Conservation (phyloP, 2,113 vertebrate genomes). For the Rallus limicola region DNA sequence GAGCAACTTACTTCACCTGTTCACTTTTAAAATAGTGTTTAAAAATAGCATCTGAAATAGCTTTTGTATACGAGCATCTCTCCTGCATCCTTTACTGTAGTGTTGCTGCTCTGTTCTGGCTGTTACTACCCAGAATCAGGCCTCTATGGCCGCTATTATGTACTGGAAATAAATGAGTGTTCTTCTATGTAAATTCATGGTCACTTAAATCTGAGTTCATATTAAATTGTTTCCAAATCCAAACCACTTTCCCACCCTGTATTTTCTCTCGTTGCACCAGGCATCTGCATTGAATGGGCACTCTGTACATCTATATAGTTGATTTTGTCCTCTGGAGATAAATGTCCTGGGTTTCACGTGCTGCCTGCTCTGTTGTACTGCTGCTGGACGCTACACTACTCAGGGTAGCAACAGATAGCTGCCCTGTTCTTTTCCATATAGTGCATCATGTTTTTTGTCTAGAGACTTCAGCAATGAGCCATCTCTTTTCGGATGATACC, state of each 20-base stretch:
- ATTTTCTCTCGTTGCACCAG: not conserved
- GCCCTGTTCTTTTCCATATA: not conserved
- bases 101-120: not conserved
- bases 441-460: not conserved
- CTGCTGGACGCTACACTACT: fast-evolving
- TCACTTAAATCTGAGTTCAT: not conserved
- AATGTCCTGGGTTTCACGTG: fast-evolving
- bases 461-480: not conserved
- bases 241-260: not conserved
- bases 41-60: too few species aligned
- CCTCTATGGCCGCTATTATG: fast-evolving
- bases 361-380: not conserved
- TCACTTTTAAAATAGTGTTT: not conserved
- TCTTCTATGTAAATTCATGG: not conserved
- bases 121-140: not conserved
- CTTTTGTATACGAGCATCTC: not conserved
- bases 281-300: fast-evolving
- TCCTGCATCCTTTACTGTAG: not conserved
- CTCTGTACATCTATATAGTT: fast-evolving
- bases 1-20: not conserved
- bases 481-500: not conserved
- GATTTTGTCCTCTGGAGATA: not conserved
- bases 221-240: not conserved
- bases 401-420: not conserved
- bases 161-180: not conserved